A percentile compares a stretch with the other conserved stretches of the same genome.
phyloP scores from a whole-genome alignment of 2,797 vertebrate species.

The Cetoscarus ocellatus region DNA sequence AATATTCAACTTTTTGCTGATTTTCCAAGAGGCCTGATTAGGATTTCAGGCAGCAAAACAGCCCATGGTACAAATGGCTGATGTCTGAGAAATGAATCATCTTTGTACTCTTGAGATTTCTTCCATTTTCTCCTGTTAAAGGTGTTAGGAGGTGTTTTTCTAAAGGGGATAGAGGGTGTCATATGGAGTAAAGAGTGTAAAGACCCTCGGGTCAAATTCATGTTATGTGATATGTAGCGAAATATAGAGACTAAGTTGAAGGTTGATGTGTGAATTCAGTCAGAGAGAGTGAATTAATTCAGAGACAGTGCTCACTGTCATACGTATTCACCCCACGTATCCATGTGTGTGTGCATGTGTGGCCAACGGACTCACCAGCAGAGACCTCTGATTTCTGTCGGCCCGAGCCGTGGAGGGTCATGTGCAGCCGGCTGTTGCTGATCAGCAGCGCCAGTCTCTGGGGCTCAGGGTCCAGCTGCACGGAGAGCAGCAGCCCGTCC shows the following conservation, averaged over 20 bases:
- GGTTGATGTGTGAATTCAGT: neutral
- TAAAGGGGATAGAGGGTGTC: too few relatives aligned
- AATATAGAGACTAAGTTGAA: neutral
- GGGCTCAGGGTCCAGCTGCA: conserved; percentile 85
- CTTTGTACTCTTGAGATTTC: too few relatives aligned
- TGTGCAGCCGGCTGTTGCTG: conserved; percentile 83
- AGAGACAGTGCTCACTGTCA: neutral
- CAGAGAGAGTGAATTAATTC: neutral
- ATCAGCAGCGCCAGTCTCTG: conserved; percentile 89
- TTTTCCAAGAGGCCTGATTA: too few relatives aligned
- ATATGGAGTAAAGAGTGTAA: too few relatives aligned
- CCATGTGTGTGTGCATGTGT: neutral
- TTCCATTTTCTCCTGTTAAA: too few relatives aligned
- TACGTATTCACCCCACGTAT: neutral
- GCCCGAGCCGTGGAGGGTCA: conserved; percentile 86
- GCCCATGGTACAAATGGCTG: too few relatives aligned
- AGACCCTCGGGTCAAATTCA: too few relatives aligned
- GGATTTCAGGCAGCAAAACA: too few relatives aligned
- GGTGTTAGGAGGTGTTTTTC: too few relatives aligned
- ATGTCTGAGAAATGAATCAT: too few relatives aligned
- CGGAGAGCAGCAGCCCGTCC: conserved; percentile 91
- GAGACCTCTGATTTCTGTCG: conserved; percentile 86
- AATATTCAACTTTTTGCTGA: too few relatives aligned
- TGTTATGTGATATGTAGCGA: neutral
- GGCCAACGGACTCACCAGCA: conserved; percentile 83